These are phyloP conservation scores for Enteromius thamalakanensis DNA, from an alignment of 2,797 vertebrate genomes.

Conservation along the genomic window DNA sequence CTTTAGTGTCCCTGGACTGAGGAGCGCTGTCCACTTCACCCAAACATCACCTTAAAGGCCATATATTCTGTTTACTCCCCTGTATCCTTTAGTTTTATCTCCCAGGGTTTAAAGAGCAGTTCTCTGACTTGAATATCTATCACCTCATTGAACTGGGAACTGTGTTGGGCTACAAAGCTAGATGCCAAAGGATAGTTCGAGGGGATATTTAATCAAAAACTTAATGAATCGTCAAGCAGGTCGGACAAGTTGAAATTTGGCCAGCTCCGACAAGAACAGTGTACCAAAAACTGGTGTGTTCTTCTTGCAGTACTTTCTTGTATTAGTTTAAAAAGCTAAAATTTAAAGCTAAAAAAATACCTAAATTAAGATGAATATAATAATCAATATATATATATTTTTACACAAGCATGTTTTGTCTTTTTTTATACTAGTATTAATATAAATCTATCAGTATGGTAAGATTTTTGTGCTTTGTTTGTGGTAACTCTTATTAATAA, in stretches of 20 bases:
- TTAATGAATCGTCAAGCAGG: background rate
- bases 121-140: constrained; percentile 70
- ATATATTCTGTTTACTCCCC: constrained; percentile 71
- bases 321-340: background rate
- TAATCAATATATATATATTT: background rate
- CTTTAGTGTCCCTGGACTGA: constrained; percentile 75
- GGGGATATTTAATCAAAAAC: background rate
- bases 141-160: constrained; percentile 44
- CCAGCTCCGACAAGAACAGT: no score
- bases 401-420: background rate
- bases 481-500: background rate
- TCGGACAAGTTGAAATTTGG: background rate
- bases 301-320: background rate
- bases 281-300: background rate
- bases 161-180: constrained; percentile 23
- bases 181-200: background rate
- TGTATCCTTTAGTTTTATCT: constrained; percentile 76
- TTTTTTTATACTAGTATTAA: background rate
- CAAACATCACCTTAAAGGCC: constrained; percentile 80
- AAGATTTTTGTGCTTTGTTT: background rate
- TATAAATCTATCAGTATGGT: background rate
- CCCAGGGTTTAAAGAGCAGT: constrained; percentile 56
- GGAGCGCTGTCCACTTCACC: constrained; percentile 65
- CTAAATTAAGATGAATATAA: background rate
- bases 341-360: background rate